Percentiles rank a stretch among this genome's conserved stretches.
These are phyloP conservation scores for Burhinus oedicnemus DNA, from an alignment of 2,113 vertebrate genomes.

Conservation along the genomic window DNA sequence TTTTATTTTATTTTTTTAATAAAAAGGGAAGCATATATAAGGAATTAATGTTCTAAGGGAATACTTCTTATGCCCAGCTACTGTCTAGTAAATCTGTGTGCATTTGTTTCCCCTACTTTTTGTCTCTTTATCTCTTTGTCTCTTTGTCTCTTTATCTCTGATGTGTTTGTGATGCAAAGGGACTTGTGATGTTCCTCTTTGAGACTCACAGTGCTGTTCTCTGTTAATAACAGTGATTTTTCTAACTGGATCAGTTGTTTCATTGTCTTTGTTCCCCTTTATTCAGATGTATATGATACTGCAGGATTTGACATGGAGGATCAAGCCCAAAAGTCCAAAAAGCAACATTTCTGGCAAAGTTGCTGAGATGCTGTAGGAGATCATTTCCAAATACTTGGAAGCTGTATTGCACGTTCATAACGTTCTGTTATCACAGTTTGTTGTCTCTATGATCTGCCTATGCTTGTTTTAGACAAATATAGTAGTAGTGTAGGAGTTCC, in stretches of 20 bases:
- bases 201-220: not conserved
- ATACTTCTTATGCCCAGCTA: not conserved
- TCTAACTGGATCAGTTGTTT: not conserved
- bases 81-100: not conserved
- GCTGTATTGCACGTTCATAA: not conserved
- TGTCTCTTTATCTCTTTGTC: not conserved
- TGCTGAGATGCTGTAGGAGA: not conserved
- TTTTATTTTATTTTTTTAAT: not conserved
- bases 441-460: conserved; percentile 2
- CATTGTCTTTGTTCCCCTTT: not conserved
- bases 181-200: not conserved
- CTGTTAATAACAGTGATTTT: not conserved
- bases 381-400: not conserved
- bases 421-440: not conserved
- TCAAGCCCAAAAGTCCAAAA: not conserved
- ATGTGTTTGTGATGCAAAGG: not conserved
- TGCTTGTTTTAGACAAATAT: conserved; percentile 16
- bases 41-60: not conserved
- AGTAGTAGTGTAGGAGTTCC: not conserved
- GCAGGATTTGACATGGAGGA: not conserved
- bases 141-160: not conserved
- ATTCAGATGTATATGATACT: not conserved
- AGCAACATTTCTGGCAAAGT: not conserved
- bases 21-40: not conserved
- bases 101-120: not conserved